A percentile compares a stretch with the other conserved stretches of the same genome.
Evolutionary conservation across 2,888 invertebrate species (phyloP).

Genomic region (Orchestes rusci): DNA sequence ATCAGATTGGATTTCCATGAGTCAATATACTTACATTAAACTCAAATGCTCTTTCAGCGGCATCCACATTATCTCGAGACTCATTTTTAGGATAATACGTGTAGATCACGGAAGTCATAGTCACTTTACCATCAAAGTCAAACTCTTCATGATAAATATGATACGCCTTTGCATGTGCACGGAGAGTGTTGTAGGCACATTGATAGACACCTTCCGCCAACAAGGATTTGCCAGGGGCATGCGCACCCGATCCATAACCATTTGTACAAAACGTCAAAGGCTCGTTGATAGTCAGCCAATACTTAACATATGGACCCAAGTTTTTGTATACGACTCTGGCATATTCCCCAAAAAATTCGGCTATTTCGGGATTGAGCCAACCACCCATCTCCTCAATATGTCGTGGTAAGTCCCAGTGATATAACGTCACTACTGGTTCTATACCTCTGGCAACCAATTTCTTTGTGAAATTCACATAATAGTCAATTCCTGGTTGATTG

Average conservation of each 20-base stretch:
- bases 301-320: slow-evolving; percentile 39
- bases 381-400: slow-evolving; percentile 34
- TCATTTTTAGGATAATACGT: slow-evolving; percentile 4
- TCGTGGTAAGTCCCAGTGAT: slow-evolving; percentile 17
- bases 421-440: slow-evolving; percentile 14
- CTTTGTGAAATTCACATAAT: slow-evolving; percentile 27
- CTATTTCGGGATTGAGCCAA: slow-evolving; percentile 14
- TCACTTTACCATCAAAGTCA: slow-evolving; percentile 4
- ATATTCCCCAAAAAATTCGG: slow-evolving; percentile 34
- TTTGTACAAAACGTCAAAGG: background rate
- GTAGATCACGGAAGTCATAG: background rate
- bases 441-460: slow-evolving; percentile 8
- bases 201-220: slow-evolving; percentile 7
- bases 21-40: slow-evolving; percentile 5
- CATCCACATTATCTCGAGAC: background rate
- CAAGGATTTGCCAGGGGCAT: slow-evolving; percentile 6
- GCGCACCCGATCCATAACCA: background rate
- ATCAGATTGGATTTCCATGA: no score
- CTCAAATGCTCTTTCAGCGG: slow-evolving; percentile 6
- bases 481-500: slow-evolving; percentile 59
- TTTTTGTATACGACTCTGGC: slow-evolving; percentile 46
- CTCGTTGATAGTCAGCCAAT: slow-evolving; percentile 9
- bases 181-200: slow-evolving; percentile 6
- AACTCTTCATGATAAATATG: slow-evolving; percentile 12
- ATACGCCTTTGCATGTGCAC: slow-evolving; percentile 9